phyloP scores from a whole-genome alignment of 2,888 invertebrate genomes.

The Heliconius ethilla region DNA sequence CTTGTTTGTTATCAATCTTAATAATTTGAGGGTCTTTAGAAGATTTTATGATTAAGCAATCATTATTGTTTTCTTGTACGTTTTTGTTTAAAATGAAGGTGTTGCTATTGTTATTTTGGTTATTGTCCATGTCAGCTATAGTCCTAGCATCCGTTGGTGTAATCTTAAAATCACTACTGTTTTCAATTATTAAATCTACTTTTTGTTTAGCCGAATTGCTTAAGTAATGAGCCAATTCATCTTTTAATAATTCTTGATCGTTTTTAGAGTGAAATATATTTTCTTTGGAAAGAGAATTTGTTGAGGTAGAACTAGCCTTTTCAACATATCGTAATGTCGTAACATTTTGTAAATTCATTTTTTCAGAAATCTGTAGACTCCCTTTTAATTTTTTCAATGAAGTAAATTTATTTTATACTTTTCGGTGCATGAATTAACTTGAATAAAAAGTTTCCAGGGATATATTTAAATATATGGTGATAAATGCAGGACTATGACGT shows the following conservation, averaged over 20 bases:
- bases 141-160: slow-evolving; percentile 48
- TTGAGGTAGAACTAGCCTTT: neutral
- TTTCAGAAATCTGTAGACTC: slow-evolving; percentile 60
- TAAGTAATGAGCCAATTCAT: slow-evolving; percentile 52
- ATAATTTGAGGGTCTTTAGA: neutral
- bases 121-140: slow-evolving; percentile 20
- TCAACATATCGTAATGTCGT: slow-evolving; percentile 55
- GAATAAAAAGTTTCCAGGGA: too few relatives aligned
- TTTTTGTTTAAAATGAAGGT: neutral
- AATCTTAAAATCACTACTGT: slow-evolving; percentile 61
- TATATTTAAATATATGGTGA: neutral
- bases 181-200: slow-evolving; percentile 56
- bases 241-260: slow-evolving; percentile 34
- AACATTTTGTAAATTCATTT: slow-evolving; percentile 62
- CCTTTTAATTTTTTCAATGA: slow-evolving; percentile 57
- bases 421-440: too few relatives aligned
- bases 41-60: neutral
- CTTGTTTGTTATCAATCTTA: slow-evolving; percentile 1
- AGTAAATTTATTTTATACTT: too few relatives aligned
- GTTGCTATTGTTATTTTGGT: neutral
- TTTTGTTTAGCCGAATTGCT: slow-evolving; percentile 53
- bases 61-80: neutral
- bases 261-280: neutral
- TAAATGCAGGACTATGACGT: neutral
- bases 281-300: slow-evolving; percentile 1